A percentile compares a stretch with the other conserved stretches of the same genome.
Conservation (phyloP, 2,113 vertebrate genomes). For the Henicopernis longicauda region DNA sequence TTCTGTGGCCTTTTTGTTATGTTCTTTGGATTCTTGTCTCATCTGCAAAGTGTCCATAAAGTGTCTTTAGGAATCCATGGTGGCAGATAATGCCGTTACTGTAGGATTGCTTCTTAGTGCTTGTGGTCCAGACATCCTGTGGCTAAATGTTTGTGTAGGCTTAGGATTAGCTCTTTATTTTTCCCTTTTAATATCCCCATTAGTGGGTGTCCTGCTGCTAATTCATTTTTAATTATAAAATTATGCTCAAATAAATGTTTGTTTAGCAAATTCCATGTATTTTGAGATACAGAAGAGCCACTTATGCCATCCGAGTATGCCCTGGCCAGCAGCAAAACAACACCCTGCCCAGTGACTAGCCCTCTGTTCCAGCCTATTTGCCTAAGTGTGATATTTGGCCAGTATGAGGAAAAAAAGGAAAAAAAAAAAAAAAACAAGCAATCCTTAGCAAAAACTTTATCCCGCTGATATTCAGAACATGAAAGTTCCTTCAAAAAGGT, state of each 20-base stretch:
- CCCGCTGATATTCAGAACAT: not conserved
- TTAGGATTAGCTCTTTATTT: not conserved
- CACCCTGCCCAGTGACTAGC: not conserved
- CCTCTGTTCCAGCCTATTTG: not conserved
- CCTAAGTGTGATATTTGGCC: not conserved
- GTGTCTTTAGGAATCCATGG: not conserved
- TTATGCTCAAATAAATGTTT: not conserved
- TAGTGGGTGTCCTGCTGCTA: not conserved
- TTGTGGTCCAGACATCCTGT: not conserved
- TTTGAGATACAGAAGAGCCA: not conserved
- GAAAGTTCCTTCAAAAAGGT: not conserved
- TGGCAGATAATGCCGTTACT: not conserved
- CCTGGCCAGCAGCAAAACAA: not conserved
- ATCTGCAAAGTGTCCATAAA: not conserved
- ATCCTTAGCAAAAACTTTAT: not conserved
- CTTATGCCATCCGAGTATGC: not conserved
- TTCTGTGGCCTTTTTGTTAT: not conserved
- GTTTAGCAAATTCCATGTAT: not conserved
- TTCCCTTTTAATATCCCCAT: not conserved
- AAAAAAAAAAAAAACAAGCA: too few relatives aligned
- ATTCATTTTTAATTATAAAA: not conserved
- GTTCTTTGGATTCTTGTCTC: not conserved
- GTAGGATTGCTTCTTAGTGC: not conserved
- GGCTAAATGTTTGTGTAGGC: not conserved
- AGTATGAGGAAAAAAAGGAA: rapidly evolving